Evolutionary conservation across 2,797 vertebrate genomes (phyloP).

Genomic region (Pipistrellus pipistrellus): DNA sequence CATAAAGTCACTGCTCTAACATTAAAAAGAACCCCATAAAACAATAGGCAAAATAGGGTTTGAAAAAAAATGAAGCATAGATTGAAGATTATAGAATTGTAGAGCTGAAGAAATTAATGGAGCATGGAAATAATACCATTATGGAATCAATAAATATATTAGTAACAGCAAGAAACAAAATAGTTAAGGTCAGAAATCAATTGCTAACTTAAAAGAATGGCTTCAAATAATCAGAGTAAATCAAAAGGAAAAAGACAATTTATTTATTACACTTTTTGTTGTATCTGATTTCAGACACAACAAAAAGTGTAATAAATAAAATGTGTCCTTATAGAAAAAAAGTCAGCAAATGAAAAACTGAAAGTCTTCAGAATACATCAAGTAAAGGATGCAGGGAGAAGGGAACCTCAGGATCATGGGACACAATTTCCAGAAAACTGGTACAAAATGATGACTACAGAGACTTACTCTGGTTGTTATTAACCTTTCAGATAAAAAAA

Average conservation of each 20-base stretch:
- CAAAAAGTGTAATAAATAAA: not conserved
- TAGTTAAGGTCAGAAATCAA: constrained; percentile 22
- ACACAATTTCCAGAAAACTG: not conserved
- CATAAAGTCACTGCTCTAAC: constrained; percentile 30
- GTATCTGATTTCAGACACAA: not conserved
- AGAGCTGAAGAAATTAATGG: constrained; percentile 26
- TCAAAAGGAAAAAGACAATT: constrained; percentile 31
- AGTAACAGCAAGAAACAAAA: constrained; percentile 38
- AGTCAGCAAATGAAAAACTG: not conserved
- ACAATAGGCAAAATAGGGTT: not conserved
- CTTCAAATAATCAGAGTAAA: constrained; percentile 29
- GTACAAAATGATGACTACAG: not conserved
- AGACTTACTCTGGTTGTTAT: not conserved
- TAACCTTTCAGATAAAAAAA: not conserved
- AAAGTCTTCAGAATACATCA: not conserved
- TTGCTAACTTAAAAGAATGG: not conserved
- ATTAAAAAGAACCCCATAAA: constrained; percentile 43
- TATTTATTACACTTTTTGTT: too few relatives aligned
- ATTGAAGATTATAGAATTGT: not conserved
- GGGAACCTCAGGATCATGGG: not conserved
- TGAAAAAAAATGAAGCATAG: not conserved
- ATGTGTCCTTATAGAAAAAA: not conserved
- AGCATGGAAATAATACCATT: not conserved
- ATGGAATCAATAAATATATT: not conserved
- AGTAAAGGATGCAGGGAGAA: constrained; percentile 13